These are phyloP conservation scores for Xylota segnis DNA, from an alignment of 2,888 invertebrate species.

Conservation along the genomic window DNA sequence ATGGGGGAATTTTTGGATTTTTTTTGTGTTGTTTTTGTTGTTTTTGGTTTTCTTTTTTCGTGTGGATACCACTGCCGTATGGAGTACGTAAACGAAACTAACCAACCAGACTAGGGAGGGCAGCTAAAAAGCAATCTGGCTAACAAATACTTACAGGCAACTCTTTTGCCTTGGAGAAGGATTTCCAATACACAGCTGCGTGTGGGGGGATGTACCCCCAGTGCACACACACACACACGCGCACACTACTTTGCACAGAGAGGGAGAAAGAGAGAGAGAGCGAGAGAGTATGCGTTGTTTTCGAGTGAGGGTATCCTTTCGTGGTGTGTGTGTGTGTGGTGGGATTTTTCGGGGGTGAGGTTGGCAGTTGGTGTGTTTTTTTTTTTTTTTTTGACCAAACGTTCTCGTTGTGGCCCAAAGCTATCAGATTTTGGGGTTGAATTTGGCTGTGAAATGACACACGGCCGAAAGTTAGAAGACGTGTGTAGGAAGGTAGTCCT, in stretches of 20 bases:
- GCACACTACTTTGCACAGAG: not conserved
- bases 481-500: no score
- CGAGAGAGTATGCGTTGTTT: not conserved
- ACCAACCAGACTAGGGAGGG: constrained; percentile 75
- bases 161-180: constrained; percentile 58
- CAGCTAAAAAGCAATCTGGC: constrained; percentile 68
- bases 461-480: constrained; percentile 31
- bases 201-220: constrained; percentile 66
- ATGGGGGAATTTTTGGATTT: constrained; percentile 35
- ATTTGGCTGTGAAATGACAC: constrained; percentile 67
- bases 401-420: constrained; percentile 45
- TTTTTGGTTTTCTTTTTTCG: no score
- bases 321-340: not conserved
- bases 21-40: constrained; percentile 22
- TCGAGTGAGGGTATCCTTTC: constrained; percentile 12
- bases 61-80: constrained; percentile 49
- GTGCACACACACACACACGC: not conserved
- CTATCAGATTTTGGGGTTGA: constrained; percentile 33
- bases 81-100: constrained; percentile 71
- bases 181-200: constrained; percentile 38
- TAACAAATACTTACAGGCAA: constrained; percentile 49
- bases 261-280: constrained; percentile 3
- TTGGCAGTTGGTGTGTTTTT: constrained; percentile 42
- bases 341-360: constrained; percentile 47
- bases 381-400: constrained; percentile 50